A percentile compares a stretch with the other conserved stretches of the same genome.
These are phyloP conservation scores for Alligator sinensis DNA, from an alignment of 2,113 vertebrate genomes.

Conservation along the genomic window DNA sequence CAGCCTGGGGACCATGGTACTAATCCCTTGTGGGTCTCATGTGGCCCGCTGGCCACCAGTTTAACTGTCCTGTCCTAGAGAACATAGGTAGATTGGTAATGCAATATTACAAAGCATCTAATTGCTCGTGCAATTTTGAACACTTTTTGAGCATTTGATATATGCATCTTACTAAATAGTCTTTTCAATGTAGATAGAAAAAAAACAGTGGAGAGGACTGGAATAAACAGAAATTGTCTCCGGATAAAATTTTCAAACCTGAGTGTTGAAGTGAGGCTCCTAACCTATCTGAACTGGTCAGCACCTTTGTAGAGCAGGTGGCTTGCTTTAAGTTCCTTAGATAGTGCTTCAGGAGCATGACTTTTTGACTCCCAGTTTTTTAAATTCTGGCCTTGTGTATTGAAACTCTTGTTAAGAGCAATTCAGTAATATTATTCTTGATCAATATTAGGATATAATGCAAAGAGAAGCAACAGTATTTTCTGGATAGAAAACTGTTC, in stretches of 20 bases:
- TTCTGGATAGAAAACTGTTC: not conserved
- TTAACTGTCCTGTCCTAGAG: not conserved
- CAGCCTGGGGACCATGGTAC: too few species aligned
- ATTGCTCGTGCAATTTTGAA: not conserved
- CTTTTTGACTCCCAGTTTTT: rapidly evolving
- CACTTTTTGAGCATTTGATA: not conserved
- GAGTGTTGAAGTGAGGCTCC: not conserved
- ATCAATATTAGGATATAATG: not conserved
- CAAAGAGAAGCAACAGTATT: not conserved
- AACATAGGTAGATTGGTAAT: too few species aligned
- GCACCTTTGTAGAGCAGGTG: not conserved
- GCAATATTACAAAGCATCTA: not conserved
- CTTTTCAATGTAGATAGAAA: not conserved
- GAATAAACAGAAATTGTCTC: not conserved
- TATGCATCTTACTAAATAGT: not conserved
- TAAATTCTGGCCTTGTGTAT: not conserved
- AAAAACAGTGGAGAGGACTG: not conserved
- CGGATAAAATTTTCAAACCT: not conserved
- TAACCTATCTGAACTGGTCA: not conserved
- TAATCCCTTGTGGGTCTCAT: too few species aligned
- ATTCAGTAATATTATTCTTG: not conserved
- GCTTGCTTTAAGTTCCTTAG: not conserved
- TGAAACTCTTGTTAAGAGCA: not conserved
- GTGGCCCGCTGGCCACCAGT: not conserved
- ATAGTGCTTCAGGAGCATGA: not conserved